Percentiles rank a stretch among this genome's conserved stretches.
Conservation (phyloP, 2,113 vertebrate genomes). For the Galeopterus variegatus region DNA sequence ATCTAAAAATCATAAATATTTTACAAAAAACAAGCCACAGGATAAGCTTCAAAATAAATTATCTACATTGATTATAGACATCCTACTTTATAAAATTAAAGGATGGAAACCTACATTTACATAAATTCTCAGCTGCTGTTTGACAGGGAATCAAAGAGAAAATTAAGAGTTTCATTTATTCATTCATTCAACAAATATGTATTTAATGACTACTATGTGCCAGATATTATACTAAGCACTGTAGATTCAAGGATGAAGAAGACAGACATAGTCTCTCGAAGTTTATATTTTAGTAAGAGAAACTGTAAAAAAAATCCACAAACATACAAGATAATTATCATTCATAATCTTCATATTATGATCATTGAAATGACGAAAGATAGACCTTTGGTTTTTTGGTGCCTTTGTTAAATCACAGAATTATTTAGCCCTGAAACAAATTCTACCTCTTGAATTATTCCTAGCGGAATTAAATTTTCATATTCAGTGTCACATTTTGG, state of each 20-base stretch:
- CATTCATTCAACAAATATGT: neutral
- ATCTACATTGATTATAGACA: neutral
- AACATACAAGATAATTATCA: neutral
- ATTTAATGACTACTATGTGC: neutral
- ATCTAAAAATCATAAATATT: neutral
- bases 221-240: neutral
- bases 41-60: neutral
- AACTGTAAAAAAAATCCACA: neutral
- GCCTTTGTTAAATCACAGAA: neutral
- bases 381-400: neutral
- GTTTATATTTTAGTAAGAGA: neutral
- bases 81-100: neutral
- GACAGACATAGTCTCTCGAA: neutral
- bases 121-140: neutral
- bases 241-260: neutral
- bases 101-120: neutral
- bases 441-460: neutral
- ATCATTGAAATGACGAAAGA: neutral
- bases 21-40: neutral
- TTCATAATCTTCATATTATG: neutral
- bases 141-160: neutral
- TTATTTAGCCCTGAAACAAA: slow-evolving; percentile 3
- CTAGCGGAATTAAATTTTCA: neutral
- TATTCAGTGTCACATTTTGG: neutral
- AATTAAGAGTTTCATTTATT: neutral